Base-by-base conservation (phyloP, 2,797 vertebrate genomes). In the Merluccius polli region DNA sequence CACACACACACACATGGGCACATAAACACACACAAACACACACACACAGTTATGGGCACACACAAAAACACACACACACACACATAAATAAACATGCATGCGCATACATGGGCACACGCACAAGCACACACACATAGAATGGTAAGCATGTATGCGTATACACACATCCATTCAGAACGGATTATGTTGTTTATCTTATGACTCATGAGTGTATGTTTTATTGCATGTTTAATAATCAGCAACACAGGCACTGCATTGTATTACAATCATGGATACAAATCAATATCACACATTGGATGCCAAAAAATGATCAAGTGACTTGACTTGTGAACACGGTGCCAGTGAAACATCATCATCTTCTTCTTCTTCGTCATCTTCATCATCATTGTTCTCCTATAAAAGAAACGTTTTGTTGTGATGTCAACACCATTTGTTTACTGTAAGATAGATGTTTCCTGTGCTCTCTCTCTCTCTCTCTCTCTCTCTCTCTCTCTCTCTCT, bases 351-450 rank as follows among this genome's bases (percentile, higher is more conserved):
- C 59, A 0, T 63, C 59, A 10, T 12, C 59, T 9, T 12, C 59
- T 2, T 63, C 52, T 0, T 10, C 0, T 4, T n/a, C 59, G 3
- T 18, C 38, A n/a, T n/a, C n/a, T n/a, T 35, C 33, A 35, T 35
- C 33, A 35, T 8, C 48, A n/a, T n/a, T n/a, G 48, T 52, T n/a
- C 41, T 48, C 41, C 11, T 10, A 24, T 24, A n/a, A 63, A 65
- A 4, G 4, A 65, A 65, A 7, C 59, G n/a, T 8, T 67, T 67
- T 30, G 24, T 15, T 30, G 44, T 18, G 1, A 59, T 13, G 29
- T 32, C 13, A 27, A 21, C 33, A 77, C 82, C 81, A 48, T 78
- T 81, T 86, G 74, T 77, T 70, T 79, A 79, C 72, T 82, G 85
- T 86, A 84, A 84, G 74, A 81, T 16, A 10, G 48, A 52, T 21